Base-by-base conservation (phyloP, 2,113 vertebrate genomes). In the Falcunculus frontatus region DNA sequence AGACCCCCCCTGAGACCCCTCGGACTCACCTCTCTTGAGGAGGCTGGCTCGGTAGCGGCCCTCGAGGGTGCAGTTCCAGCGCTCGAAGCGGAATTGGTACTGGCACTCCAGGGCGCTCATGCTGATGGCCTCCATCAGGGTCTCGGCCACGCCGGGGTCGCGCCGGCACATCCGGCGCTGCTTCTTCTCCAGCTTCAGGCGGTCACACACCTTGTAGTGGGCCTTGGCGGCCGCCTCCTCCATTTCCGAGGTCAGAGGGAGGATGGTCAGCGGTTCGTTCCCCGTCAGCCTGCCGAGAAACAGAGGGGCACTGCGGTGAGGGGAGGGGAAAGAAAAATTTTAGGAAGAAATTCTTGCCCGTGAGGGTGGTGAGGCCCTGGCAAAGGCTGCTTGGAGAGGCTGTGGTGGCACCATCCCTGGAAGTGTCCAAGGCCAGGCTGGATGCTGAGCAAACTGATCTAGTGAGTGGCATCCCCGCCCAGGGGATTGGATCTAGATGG, bases 31-130 rank as follows among this genome's bases (percentile, higher is more conserved):
- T 98, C 99, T 98, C 95, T 99, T 99, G 16, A 99, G 97, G 85
- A 99, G 98, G 95, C 99, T 99, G 97, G 98, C 98, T 39, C 99
- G 94, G 97, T 99, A 99, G 60, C 99, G 99, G 42, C 99, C 99
- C 96, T 99, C 99, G 3, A 99, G 96, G 84, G 99, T 99, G 97
- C 99, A 99, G 98, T 99, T 99, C 99, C 99, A 99, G 86, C 99
- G 98, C 98, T 99, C 99, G 3, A 99, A 99, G 78, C 99, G 99
- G 95, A 99, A 99, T 96, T 99, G 99, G 97, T 99, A 99, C 96
- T 99, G 99, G 97, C 99, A 99, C 95, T 99, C 99, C 9, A 99
- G 95, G 3, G 99, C 99, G 1, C 99, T 99, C 98, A 99, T 99
- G 97, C 99, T 99, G 95, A 99, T 99, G 9, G 99, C 99, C 97